Base-by-base conservation (phyloP, 2,888 invertebrate genomes). In the Oscheius sp. region DNA sequence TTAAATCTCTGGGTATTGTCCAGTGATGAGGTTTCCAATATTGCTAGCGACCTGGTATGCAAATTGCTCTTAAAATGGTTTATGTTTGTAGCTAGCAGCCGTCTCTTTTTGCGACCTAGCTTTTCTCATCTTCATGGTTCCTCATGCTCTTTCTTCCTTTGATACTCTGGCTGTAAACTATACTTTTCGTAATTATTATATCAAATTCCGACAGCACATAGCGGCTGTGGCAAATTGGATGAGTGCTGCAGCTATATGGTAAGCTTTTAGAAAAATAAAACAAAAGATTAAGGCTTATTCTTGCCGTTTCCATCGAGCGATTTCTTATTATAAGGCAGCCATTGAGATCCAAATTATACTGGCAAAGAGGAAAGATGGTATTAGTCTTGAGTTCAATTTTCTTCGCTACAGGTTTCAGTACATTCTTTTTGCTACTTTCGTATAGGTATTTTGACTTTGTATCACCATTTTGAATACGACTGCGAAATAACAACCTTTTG, bases 381-480 rank as follows among this genome's bases (percentile, higher is more conserved):
- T 68, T 73, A 2, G 76, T 83, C 0, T 66, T 85, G n/a, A 74
- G 75, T 6, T 71, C 75, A 6, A 79, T 85, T 17, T 81, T 82
- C 67, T 70, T 78, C 24, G 71, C 75, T 2, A 84, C 84, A 14
- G 83, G 82, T 73, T 47, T 20, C 28, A 20, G 6, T 12, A 14
- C 9, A 26, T 17, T 24, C 26, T 36, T 14, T 41, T 59, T 5
- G 2, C 17, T 26, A 5, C 22, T 12, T 50, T 20, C 6, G 17
- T 44, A 59, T 36, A 74, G 76, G 76, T 17, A 61, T 77, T 0
- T 62, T 81, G 28, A 82, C 82, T 2, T 67, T 81, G 24, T 85
- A 85, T 54, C 85, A 85, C 47, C 81, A 82, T 54, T 82, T 85
- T 68, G 85, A 85, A 59, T 83, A 80, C 70, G 85, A 85, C 62